Conservation (phyloP, 2,888 invertebrate genomes). For the Synergus umbraculus region DNA sequence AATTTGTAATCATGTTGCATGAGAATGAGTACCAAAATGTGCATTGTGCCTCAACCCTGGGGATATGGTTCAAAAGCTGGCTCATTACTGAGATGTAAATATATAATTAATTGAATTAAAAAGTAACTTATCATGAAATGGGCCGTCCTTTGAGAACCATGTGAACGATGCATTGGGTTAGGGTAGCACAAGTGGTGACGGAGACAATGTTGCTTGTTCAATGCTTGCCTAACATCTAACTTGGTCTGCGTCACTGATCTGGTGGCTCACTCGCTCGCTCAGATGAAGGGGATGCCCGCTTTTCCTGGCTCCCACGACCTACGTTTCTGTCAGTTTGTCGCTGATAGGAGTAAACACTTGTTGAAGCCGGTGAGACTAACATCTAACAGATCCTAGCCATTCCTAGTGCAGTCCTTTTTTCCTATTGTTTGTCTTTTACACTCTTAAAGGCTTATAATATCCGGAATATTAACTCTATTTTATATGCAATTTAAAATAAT, state of each 20-base stretch:
- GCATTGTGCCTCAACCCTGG: conserved; percentile 64
- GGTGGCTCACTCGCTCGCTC: conserved; percentile 79
- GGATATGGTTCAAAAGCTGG: conserved; percentile 45
- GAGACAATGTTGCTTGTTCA: conserved; percentile 77
- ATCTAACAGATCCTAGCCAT: conserved; percentile 77
- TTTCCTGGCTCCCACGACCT: conserved; percentile 97
- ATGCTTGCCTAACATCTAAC: conserved; percentile 77
- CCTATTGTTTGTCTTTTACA: conserved; percentile 48
- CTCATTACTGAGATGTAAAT: conserved; percentile 4
- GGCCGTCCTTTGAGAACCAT: conserved; percentile 60
- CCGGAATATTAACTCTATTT: background rate
- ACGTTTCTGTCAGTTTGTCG: conserved; percentile 96
- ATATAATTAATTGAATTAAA: background rate
- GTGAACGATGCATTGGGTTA: conserved; percentile 66
- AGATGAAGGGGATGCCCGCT: conserved; percentile 95
- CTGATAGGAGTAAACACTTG: conserved; percentile 97
- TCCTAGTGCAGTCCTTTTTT: conserved; percentile 67
- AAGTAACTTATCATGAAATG: conserved; percentile 41
- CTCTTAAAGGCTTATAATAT: conserved; percentile 23
- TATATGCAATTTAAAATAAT: background rate
- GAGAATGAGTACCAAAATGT: conserved; percentile 62
- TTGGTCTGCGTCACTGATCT: conserved; percentile 76
- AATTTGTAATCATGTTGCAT: conserved; percentile 61
- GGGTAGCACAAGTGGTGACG: conserved; percentile 75
- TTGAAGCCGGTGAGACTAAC: conserved; percentile 93